These are phyloP conservation scores for Gymnarchus niloticus DNA, from an alignment of 2,113 vertebrate genomes.

Conservation along the genomic window DNA sequence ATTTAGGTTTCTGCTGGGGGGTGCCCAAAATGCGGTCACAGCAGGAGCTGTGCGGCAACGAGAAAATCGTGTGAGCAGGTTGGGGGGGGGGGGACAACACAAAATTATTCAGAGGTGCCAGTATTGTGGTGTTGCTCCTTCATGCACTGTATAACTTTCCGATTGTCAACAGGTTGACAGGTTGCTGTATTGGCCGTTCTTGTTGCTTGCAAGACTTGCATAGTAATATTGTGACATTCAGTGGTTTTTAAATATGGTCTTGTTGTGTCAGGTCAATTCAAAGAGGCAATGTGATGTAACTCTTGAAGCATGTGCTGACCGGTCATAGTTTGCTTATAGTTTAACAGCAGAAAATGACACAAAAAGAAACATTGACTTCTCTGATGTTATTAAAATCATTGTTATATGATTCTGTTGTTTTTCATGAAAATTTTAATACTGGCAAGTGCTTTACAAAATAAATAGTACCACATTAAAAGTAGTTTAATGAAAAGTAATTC, in stretches of 20 bases:
- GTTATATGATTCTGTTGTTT: background rate
- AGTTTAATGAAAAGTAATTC: background rate
- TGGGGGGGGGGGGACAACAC: too few species aligned
- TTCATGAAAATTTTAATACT: background rate
- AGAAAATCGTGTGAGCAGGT: too few species aligned
- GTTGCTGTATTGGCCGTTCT: slow-evolving; percentile 26
- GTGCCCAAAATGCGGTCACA: too few species aligned
- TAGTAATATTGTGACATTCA: slow-evolving; percentile 46
- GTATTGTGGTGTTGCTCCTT: too few species aligned
- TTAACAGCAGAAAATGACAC: background rate
- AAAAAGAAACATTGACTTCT: background rate
- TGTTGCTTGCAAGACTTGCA: slow-evolving; percentile 31
- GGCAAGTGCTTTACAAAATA: background rate
- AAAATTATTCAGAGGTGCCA: too few species aligned
- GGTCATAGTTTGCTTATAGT: background rate
- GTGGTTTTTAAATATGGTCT: slow-evolving; percentile 41
- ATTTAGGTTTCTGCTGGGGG: too few species aligned
- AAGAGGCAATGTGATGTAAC: background rate
- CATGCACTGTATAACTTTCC: too few species aligned
- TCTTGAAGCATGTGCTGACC: background rate
- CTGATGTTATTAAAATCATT: too few species aligned
- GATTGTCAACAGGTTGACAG: too few species aligned
- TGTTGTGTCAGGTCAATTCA: slow-evolving; percentile 13
- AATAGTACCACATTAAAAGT: background rate
- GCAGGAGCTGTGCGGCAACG: too few species aligned